Conservation (phyloP, 2,113 vertebrate genomes). For the Cnemophilus loriae region DNA sequence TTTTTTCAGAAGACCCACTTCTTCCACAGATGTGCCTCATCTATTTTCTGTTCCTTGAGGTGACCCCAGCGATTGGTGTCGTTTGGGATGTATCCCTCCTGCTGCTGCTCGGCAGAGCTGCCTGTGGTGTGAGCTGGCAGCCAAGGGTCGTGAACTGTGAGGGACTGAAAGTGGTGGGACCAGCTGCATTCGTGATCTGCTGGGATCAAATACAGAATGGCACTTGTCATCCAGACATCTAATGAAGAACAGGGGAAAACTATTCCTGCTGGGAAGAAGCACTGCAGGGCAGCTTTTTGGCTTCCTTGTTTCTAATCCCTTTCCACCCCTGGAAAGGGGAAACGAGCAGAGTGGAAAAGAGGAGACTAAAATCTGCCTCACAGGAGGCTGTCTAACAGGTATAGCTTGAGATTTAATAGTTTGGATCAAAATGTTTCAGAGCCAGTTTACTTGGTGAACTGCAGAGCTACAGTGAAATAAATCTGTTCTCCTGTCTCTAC, state of each 20-base stretch:
- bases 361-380: neutral
- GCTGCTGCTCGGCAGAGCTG: neutral
- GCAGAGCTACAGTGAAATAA: neutral
- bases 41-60: neutral
- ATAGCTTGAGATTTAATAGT: neutral
- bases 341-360: neutral
- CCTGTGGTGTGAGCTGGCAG: neutral
- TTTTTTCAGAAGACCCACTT: neutral
- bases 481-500: neutral
- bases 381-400: neutral
- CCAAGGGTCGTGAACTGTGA: neutral
- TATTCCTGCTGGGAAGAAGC: neutral
- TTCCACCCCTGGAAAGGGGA: neutral
- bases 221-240: neutral
- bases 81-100: neutral
- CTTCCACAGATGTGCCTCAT: neutral
- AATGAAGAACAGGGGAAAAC: neutral
- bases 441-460: neutral
- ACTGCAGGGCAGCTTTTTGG: accelerated
- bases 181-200: neutral
- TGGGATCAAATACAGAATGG: neutral
- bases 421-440: neutral
- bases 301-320: neutral
- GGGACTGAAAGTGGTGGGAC: neutral
- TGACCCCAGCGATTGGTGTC: neutral